A percentile compares a stretch with the other conserved stretches of the same genome.
Evolutionary conservation across 2,113 vertebrate species (phyloP).

Genomic region (Pachycephala philippinensis): DNA sequence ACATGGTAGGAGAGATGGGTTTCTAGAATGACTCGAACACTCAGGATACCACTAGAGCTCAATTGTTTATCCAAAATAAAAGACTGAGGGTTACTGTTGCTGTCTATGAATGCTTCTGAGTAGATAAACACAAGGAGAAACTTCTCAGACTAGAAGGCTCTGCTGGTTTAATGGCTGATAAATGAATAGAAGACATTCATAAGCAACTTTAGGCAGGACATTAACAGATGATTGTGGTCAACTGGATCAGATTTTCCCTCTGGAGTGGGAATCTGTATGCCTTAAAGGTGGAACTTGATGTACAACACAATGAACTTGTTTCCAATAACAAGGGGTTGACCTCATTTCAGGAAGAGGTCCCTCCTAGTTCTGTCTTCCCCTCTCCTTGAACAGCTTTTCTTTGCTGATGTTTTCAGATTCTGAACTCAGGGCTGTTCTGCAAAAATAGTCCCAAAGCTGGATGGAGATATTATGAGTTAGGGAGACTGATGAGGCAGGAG

Average conservation of each 20-base stretch:
- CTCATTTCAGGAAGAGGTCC: neutral
- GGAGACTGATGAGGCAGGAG: neutral
- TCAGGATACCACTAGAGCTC: neutral
- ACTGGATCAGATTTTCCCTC: neutral
- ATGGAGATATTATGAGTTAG: neutral
- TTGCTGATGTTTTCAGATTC: neutral
- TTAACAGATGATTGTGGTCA: neutral
- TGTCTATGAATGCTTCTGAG: neutral
- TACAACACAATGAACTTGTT: neutral
- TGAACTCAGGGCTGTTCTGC: neutral
- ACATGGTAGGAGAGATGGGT: neutral
- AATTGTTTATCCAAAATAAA: neutral
- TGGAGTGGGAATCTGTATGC: neutral
- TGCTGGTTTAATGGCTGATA: neutral
- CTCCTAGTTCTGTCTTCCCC: neutral
- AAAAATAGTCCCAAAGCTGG: neutral
- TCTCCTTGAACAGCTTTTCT: neutral
- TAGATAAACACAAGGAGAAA: neutral
- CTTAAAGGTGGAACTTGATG: neutral
- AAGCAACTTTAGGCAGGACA: neutral
- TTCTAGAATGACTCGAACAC: neutral
- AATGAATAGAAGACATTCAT: neutral
- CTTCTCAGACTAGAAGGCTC: neutral
- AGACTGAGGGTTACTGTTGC: neutral
- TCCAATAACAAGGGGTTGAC: neutral